Percentiles rank a stretch among this genome's conserved stretches.
Evolutionary conservation across 2,113 vertebrate genomes (phyloP).

Genomic region (Argyrosomus japonicus): DNA sequence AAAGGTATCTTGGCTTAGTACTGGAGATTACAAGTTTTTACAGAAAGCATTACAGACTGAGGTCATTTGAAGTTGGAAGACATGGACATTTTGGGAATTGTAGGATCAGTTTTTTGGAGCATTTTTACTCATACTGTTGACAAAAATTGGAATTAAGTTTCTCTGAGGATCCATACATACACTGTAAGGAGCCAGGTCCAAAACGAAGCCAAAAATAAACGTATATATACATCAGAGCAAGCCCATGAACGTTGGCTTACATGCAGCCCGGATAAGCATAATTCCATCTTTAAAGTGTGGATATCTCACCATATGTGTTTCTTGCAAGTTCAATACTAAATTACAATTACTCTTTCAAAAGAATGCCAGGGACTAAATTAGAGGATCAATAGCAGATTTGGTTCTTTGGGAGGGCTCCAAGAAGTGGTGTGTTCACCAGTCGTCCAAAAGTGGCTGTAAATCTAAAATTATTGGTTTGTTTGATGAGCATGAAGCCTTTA

Average conservation of each 20-base stretch:
- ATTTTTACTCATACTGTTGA: background rate
- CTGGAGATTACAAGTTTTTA: background rate
- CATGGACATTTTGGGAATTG: background rate
- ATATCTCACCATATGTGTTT: background rate
- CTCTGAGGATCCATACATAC: background rate
- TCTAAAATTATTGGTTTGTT: background rate
- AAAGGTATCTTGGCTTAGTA: background rate
- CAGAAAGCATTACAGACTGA: background rate
- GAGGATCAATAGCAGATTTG: background rate
- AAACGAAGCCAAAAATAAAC: background rate
- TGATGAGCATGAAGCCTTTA: background rate
- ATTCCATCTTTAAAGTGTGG: background rate
- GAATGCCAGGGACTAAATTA: background rate
- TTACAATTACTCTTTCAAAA: too few relatives aligned
- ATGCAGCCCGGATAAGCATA: background rate
- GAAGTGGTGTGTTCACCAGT: too few relatives aligned
- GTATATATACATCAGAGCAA: background rate
- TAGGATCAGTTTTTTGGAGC: background rate
- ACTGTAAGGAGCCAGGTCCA: background rate
- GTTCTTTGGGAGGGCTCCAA: too few relatives aligned
- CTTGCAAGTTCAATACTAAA: background rate
- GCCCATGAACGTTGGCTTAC: background rate
- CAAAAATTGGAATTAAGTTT: background rate
- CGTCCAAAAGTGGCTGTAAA: too few relatives aligned
- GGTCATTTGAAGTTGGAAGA: background rate